Base-by-base conservation (phyloP, 2,888 invertebrate species). In the Dione juno region DNA sequence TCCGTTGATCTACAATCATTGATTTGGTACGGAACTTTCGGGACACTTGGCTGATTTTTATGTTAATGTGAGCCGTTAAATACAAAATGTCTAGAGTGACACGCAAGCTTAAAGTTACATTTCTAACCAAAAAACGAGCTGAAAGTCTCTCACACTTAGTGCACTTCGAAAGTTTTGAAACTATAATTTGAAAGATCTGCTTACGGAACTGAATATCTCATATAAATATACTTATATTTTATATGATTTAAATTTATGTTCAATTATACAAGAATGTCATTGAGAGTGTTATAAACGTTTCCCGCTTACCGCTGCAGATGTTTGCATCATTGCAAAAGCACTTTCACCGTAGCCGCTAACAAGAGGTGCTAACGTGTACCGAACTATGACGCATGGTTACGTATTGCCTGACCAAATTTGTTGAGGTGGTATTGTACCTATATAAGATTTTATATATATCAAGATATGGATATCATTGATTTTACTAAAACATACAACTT, bases 271-370 rank as follows among this genome's bases (percentile, higher is more conserved):
- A 19, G 19, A 66, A 54, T 53, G 35, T 43, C 21, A 54, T 54
- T 28, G 66, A 35, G 41, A 67, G 37, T 61, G 64, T 65, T 68
- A 65, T 70, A 63, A 70, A 65, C 70, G 66, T 48, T 64, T 66
- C 43, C 67, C 65, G 70, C 70, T 70, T 67, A 67, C 74, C 67
- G 83, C 81, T 84, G 83, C 75, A 76, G 63, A 81, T 77, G 78
- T 77, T 83, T 85, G 88, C 89, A 88, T 81, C 80, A 85, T 92
- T 92, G 86, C 87, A 88, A 84, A 92, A 92, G 81, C 79, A 90
- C 92, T 92, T 92, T 92, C 92, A 88, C 92, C 87, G 35, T 19
- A 28, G 80, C 76, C 76, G 78, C 74, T 80, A 81, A 82, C 79
- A 72, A 77, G 79, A 77, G 77, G 78, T 77, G 79, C 77, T 80